Percentiles rank a stretch among this genome's conserved stretches.
Evolutionary conservation across 1,140 invertebrate genomes (phyloP).

Genomic region (Chymomyza costata): DNA sequence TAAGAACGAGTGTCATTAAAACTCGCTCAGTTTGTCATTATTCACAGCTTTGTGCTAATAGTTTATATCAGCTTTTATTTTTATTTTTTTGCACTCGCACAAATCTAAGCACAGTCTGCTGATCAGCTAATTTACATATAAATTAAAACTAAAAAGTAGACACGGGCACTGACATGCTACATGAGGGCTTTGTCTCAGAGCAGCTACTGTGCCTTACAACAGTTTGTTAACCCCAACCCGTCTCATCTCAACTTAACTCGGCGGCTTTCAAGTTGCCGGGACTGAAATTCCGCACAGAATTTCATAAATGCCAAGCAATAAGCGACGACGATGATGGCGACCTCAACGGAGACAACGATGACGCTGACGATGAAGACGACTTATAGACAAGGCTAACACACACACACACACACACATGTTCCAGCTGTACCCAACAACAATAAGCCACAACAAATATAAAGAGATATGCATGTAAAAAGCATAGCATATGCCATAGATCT

Average conservation of each 20-base stretch:
- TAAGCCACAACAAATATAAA: no score
- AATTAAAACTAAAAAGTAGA: conserved; percentile 61
- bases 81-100: neutral
- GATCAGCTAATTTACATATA: conserved; percentile 63
- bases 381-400: no score
- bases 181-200: conserved; percentile 1
- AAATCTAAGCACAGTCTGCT: conserved; percentile 17
- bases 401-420: neutral
- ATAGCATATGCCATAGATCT: conserved; percentile 24
- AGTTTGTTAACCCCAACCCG: conserved; percentile 54
- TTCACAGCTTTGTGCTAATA: conserved; percentile 61
- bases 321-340: conserved; percentile 11
- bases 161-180: conserved; percentile 17
- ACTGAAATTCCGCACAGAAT: conserved; percentile 55
- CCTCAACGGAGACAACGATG: conserved; percentile 18
- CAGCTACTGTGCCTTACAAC: neutral
- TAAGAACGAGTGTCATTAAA: conserved; percentile 69
- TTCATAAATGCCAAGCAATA: conserved; percentile 57
- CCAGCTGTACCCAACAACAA: no score
- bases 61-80: no score
- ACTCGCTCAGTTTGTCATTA: conserved; percentile 57
- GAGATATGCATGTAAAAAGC: conserved; percentile 31
- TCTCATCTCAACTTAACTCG: conserved; percentile 15
- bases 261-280: conserved; percentile 42
- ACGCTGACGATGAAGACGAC: conserved; percentile 1